phyloP scores from a whole-genome alignment of 2,888 invertebrate species.

The Protophormia terraenovae region DNA sequence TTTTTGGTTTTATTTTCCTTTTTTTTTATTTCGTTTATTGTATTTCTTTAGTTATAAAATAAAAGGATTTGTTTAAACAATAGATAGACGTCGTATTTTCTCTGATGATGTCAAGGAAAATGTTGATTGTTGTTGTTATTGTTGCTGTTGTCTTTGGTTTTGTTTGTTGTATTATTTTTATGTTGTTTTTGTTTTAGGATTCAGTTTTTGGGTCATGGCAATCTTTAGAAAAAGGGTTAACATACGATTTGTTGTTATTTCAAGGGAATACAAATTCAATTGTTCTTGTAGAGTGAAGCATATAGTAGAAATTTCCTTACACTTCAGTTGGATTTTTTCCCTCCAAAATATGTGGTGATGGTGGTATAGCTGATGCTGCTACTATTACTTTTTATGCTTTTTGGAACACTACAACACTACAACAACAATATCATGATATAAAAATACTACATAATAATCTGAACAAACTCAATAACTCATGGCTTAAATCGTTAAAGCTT shows the following conservation, averaged over 20 bases:
- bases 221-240: slow-evolving; percentile 58
- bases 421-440: slow-evolving; percentile 12
- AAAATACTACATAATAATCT: slow-evolving; percentile 34
- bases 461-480: slow-evolving; percentile 51
- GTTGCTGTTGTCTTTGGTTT: slow-evolving; percentile 1
- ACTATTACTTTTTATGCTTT: neutral
- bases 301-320: slow-evolving; percentile 39
- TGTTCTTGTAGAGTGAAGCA: slow-evolving; percentile 33
- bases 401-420: neutral
- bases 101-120: slow-evolving; percentile 66
- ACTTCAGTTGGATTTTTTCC: slow-evolving; percentile 54
- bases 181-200: slow-evolving; percentile 43
- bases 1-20: slow-evolving; percentile 7
- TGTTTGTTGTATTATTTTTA: too few relatives aligned
- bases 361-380: neutral
- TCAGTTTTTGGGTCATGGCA: slow-evolving; percentile 57
- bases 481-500: slow-evolving; percentile 51
- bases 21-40: neutral
- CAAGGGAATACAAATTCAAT: slow-evolving; percentile 55
- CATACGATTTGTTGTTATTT: slow-evolving; percentile 55
- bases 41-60: slow-evolving; percentile 1
- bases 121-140: slow-evolving; percentile 39
- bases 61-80: slow-evolving; percentile 34
- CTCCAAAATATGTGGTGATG: slow-evolving; percentile 56
- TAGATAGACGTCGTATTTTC: slow-evolving; percentile 20